phyloP scores from a whole-genome alignment of 2,888 invertebrate species.

The Calameuta filiformis region DNA sequence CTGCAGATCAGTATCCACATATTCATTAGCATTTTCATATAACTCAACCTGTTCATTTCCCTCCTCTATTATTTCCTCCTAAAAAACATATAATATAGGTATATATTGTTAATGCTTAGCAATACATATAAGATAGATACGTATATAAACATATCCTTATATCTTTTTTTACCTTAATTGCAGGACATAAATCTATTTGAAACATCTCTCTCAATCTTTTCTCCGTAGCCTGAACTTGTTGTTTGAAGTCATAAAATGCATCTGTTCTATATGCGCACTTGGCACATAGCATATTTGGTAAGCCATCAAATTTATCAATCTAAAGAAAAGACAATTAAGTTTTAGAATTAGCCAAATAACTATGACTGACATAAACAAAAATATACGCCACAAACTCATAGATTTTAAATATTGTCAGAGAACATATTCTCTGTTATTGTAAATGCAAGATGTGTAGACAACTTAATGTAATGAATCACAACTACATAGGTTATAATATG shows the following conservation, averaged over 20 bases:
- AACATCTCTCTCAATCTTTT: slow-evolving; percentile 54
- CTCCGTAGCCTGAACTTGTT: slow-evolving; percentile 55
- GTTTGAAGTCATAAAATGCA: slow-evolving; percentile 55
- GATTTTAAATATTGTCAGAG: neutral
- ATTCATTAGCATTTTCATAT: neutral
- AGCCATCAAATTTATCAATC: slow-evolving; percentile 55
- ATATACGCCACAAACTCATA: neutral
- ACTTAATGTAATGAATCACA: neutral
- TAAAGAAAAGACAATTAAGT: slow-evolving; percentile 19
- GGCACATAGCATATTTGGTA: slow-evolving; percentile 56
- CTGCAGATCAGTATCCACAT: neutral
- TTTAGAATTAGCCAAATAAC: neutral
- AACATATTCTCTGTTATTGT: neutral
- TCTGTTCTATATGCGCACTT: slow-evolving; percentile 58
- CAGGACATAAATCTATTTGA: slow-evolving; percentile 26
- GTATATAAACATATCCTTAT: neutral
- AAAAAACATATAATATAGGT: neutral
- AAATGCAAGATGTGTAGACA: neutral
- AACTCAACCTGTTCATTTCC: neutral
- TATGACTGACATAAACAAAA: neutral
- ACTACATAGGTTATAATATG: neutral
- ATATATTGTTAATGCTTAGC: neutral
- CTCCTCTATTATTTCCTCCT: slow-evolving; percentile 10
- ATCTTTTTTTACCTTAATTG: slow-evolving; percentile 24
- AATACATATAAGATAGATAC: neutral